These are phyloP conservation scores for Galeopsomyia nigrocyanea DNA, from an alignment of 2,888 invertebrate genomes.

Conservation along the genomic window DNA sequence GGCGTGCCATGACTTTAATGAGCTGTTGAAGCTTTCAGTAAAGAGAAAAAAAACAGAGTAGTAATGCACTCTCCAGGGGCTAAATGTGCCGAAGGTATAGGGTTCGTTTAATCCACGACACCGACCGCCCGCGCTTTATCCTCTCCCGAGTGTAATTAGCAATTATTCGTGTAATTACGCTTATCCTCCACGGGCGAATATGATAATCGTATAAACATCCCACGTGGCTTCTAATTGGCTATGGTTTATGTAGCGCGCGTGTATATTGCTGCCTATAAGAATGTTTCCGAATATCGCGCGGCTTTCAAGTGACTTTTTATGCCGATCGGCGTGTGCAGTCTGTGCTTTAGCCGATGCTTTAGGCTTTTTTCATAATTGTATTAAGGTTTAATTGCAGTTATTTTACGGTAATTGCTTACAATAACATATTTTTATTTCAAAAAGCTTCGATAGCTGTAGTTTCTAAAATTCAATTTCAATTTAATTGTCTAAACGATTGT, in stretches of 20 bases:
- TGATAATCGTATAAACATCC: conserved; percentile 19
- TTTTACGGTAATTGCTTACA: no score
- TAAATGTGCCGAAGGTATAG: conserved; percentile 11
- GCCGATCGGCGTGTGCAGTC: no score
- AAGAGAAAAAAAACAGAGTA: conserved; percentile 15
- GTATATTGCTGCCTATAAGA: not conserved
- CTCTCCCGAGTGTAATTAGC: conserved; percentile 36
- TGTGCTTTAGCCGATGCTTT: no score
- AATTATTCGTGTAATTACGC: conserved; percentile 41
- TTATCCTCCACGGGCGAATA: conserved; percentile 13
- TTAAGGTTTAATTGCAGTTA: no score
- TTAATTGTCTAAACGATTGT: no score
- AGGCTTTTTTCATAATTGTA: no score
- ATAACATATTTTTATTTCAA: no score
- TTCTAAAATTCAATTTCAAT: no score
- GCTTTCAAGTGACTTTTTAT: no score
- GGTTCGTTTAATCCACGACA: conserved; percentile 23
- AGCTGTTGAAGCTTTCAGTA: conserved; percentile 17
- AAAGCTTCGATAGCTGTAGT: no score
- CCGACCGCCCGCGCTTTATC: not conserved
- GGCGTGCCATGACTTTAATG: conserved; percentile 27
- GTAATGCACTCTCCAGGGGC: not conserved
- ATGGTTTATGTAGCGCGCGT: conserved; percentile 14
- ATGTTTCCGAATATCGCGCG: no score
- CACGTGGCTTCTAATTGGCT: conserved; percentile 17